These are phyloP conservation scores for Neofelis nebulosa DNA, from an alignment of 2,113 vertebrate genomes.

Conservation along the genomic window DNA sequence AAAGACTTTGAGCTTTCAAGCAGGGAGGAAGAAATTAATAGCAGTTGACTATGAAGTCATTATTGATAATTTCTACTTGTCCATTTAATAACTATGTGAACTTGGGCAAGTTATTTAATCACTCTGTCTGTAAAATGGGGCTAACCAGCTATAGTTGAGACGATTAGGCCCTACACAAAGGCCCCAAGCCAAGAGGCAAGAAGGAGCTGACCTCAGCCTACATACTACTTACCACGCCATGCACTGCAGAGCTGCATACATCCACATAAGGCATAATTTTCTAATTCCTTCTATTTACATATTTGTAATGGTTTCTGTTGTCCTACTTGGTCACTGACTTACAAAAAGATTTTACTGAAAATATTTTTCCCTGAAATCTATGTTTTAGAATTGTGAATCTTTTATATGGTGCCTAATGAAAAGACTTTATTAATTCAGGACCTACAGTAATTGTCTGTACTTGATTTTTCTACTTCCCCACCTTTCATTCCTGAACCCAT, in stretches of 20 bases:
- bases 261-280: not conserved
- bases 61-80: not conserved
- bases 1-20: not conserved
- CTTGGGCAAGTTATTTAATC: not conserved
- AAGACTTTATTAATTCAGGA: not conserved
- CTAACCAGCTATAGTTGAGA: not conserved
- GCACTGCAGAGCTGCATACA: not conserved
- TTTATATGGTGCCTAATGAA: not conserved
- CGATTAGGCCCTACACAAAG: not conserved
- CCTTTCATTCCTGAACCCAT: not conserved
- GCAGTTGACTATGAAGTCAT: not conserved
- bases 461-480: not conserved
- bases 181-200: not conserved
- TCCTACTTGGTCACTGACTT: not conserved
- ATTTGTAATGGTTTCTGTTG: not conserved
- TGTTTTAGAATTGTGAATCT: not conserved
- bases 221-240: not conserved
- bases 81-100: not conserved
- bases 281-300: not conserved
- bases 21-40: not conserved
- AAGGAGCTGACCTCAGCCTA: not conserved
- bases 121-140: not conserved
- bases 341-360: not conserved
- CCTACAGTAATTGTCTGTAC: not conserved
- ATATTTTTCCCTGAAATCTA: not conserved